Conservation (phyloP, 1,140 invertebrate species). For the Ostrea denselamellosa region DNA sequence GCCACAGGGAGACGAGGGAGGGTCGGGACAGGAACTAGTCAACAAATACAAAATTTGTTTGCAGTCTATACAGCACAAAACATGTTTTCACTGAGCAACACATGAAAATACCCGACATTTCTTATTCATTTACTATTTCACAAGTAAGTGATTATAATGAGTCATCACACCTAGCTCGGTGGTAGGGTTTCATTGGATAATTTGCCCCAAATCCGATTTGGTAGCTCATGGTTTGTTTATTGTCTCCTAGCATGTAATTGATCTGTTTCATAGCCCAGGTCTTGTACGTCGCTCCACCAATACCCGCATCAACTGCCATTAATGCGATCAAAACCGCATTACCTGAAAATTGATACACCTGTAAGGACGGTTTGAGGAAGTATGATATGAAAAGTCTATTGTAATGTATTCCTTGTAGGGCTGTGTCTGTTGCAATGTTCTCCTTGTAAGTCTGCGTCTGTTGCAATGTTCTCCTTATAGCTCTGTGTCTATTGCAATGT, state of each 20-base stretch:
- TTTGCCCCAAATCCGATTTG: slow-evolving; percentile 84
- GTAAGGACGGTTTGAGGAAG: no score
- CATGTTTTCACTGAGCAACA: no score
- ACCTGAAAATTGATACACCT: slow-evolving; percentile 43
- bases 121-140: no score
- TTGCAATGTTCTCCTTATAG: no score
- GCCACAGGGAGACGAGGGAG: slow-evolving; percentile 49
- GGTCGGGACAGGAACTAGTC: slow-evolving; percentile 57
- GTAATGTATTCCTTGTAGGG: no score
- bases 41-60: background rate
- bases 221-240: slow-evolving; percentile 82
- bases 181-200: slow-evolving; percentile 79
- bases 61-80: no score
- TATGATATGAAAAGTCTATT: no score
- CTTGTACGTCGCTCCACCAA: slow-evolving; percentile 69
- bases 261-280: slow-evolving; percentile 83
- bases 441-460: no score
- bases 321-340: slow-evolving; percentile 68
- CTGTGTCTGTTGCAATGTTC: no score
- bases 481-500: no score
- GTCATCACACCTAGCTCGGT: slow-evolving; percentile 62
- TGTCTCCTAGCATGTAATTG: slow-evolving; percentile 83
- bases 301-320: slow-evolving; percentile 64
- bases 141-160: no score
- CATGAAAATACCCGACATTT: no score